phyloP scores from a whole-genome alignment of 2,888 invertebrate species.

The Caenorhabditis sp. region DNA sequence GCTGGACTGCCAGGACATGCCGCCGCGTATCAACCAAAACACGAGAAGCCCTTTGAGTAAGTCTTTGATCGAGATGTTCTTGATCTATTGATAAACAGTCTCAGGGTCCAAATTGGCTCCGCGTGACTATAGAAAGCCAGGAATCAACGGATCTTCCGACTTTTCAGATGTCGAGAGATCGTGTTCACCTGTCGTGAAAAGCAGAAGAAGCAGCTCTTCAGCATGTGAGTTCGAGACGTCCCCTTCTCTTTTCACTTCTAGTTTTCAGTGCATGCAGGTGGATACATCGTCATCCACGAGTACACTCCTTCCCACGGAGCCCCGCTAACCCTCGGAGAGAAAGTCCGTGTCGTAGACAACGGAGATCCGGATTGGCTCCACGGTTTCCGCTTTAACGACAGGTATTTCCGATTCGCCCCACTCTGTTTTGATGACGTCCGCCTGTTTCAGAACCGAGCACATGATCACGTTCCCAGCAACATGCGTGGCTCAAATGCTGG shows the following conservation, averaged over 20 bases:
- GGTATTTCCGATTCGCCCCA: constrained; percentile 42
- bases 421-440: not conserved
- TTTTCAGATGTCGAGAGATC: constrained; percentile 76
- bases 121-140: constrained; percentile 55
- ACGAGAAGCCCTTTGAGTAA: constrained; percentile 67
- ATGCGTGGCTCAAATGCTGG: constrained; percentile 77
- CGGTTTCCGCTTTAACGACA: constrained; percentile 77
- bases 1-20: constrained; percentile 82
- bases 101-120: constrained; percentile 60
- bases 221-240: constrained; percentile 63
- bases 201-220: constrained; percentile 68
- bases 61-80: not conserved
- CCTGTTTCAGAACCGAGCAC: constrained; percentile 64
- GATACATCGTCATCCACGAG: constrained; percentile 81
- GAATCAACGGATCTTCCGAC: constrained; percentile 73
- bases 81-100: constrained; percentile 38
- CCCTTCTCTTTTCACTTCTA: not conserved
- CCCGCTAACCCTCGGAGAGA: constrained; percentile 77
- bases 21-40: constrained; percentile 71
- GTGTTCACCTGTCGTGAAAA: constrained; percentile 69
- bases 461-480: constrained; percentile 72
- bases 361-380: constrained; percentile 83
- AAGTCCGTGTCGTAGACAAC: constrained; percentile 80
- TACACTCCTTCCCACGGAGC: constrained; percentile 72
- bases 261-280: constrained; percentile 51